Percentiles rank a stretch among this genome's conserved stretches.
Evolutionary conservation across 2,113 vertebrate species (phyloP).

Genomic region (Elephantulus edwardii): DNA sequence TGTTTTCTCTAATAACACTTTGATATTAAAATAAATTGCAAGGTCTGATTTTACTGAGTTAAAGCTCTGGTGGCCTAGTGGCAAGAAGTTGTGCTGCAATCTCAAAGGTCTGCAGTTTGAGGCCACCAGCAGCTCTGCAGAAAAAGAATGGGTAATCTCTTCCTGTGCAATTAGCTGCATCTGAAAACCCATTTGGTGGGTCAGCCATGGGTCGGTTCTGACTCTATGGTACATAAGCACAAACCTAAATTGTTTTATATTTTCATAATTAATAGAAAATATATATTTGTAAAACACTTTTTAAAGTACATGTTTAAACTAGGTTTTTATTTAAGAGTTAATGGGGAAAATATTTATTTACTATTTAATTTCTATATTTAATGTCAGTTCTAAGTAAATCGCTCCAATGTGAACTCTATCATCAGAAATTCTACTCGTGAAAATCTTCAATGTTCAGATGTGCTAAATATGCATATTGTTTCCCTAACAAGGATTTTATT

Average conservation of each 20-base stretch:
- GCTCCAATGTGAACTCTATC: neutral
- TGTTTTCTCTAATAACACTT: neutral
- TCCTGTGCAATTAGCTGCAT: too few relatives aligned
- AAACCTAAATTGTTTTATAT: constrained; percentile 12
- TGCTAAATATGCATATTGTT: neutral
- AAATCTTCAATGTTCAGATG: neutral
- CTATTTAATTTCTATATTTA: constrained; percentile 13
- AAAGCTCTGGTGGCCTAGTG: too few relatives aligned
- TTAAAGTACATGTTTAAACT: neutral
- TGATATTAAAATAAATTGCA: neutral
- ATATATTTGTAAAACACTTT: neutral
- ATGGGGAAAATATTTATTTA: constrained; percentile 1
- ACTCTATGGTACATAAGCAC: too few relatives aligned
- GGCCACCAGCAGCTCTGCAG: too few relatives aligned
- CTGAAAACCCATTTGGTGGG: too few relatives aligned
- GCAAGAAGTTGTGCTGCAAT: too few relatives aligned
- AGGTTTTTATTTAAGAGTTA: neutral
- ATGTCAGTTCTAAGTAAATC: constrained; percentile 16
- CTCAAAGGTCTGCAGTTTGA: too few relatives aligned
- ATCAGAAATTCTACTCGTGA: neutral
- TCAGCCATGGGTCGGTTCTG: too few relatives aligned
- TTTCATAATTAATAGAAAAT: neutral
- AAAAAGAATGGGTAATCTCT: too few relatives aligned
- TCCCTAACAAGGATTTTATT: constrained; percentile 1
- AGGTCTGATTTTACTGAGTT: neutral